A percentile compares a stretch with the other conserved stretches of the same genome.
Evolutionary conservation across 1,140 invertebrate species (phyloP).

Genomic region (Ceratina australensis): DNA sequence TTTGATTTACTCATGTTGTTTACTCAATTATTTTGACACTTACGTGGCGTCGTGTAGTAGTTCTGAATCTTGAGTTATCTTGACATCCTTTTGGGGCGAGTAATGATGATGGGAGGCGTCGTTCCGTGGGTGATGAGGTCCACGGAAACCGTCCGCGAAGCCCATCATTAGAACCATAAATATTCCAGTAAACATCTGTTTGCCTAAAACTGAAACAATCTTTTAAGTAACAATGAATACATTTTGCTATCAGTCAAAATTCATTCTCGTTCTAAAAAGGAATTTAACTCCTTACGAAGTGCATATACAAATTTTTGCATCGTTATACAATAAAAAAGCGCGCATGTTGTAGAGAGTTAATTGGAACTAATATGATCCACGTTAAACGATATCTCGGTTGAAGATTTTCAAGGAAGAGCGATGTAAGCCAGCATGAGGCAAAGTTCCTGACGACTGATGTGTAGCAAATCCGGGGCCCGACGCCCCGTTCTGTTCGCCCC

Average conservation of each 20-base stretch:
- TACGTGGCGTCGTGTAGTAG: conserved; percentile 83
- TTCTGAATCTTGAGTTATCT: conserved; percentile 84
- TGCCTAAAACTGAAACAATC: conserved; percentile 27
- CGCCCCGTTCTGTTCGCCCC: conserved; percentile 51
- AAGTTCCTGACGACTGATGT: conserved; percentile 41
- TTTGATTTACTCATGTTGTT: conserved; percentile 11
- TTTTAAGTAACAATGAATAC: too few relatives aligned
- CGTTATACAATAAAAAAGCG: too few relatives aligned
- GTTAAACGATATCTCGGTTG: too few relatives aligned
- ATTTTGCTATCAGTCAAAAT: too few relatives aligned
- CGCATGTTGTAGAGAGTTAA: too few relatives aligned
- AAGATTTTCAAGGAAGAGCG: too few relatives aligned
- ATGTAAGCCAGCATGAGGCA: too few relatives aligned
- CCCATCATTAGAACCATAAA: conserved; percentile 55
- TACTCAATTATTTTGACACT: conserved; percentile 6
- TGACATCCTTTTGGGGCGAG: conserved; percentile 73
- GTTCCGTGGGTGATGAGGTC: conserved; percentile 87
- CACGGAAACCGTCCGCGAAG: conserved; percentile 73
- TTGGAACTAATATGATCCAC: too few relatives aligned
- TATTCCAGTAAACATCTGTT: conserved; percentile 66
- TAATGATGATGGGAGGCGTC: conserved; percentile 81
- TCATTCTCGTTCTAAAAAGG: too few relatives aligned
- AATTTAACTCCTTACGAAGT: too few relatives aligned
- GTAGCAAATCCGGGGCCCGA: conserved; percentile 59
- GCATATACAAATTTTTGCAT: too few relatives aligned